Conservation (phyloP, 2,888 invertebrate genomes). For the Eupithecia pulchellata region DNA sequence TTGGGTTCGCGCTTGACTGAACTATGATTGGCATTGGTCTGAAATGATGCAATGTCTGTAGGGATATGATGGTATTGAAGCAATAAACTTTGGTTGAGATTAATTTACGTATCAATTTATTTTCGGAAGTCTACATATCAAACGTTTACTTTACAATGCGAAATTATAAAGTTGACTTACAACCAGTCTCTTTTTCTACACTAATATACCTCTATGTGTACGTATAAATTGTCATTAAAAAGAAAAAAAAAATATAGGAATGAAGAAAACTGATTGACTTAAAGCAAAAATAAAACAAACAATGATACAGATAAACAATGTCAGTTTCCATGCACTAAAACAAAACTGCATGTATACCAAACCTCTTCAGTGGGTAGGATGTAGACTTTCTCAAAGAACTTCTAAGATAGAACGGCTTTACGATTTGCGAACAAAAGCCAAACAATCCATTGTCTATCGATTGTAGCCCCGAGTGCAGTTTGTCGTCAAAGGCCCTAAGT, state of each 20-base stretch:
- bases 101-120: constrained; percentile 10
- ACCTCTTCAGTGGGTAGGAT: constrained; percentile 62
- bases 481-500: constrained; percentile 76
- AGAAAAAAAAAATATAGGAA: not conserved
- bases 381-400: constrained; percentile 70
- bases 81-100: not conserved
- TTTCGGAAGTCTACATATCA: not conserved
- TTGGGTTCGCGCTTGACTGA: constrained; percentile 62
- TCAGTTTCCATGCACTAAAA: constrained; percentile 52
- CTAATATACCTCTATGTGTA: not conserved
- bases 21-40: constrained; percentile 55
- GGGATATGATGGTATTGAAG: constrained; percentile 30
- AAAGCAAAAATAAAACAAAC: not conserved
- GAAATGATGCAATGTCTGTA: constrained; percentile 32
- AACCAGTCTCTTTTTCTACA: not conserved
- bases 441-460: constrained; percentile 81
- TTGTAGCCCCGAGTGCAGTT: constrained; percentile 76
- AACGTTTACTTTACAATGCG: not conserved
- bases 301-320: not conserved
- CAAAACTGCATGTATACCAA: constrained; percentile 54
- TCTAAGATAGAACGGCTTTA: constrained; percentile 68
- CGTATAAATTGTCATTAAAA: not conserved
- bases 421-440: constrained; percentile 78
- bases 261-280: not conserved
- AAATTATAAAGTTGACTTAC: not conserved